Base-by-base conservation (phyloP, 2,888 invertebrate genomes). In the Myopa testacea region DNA sequence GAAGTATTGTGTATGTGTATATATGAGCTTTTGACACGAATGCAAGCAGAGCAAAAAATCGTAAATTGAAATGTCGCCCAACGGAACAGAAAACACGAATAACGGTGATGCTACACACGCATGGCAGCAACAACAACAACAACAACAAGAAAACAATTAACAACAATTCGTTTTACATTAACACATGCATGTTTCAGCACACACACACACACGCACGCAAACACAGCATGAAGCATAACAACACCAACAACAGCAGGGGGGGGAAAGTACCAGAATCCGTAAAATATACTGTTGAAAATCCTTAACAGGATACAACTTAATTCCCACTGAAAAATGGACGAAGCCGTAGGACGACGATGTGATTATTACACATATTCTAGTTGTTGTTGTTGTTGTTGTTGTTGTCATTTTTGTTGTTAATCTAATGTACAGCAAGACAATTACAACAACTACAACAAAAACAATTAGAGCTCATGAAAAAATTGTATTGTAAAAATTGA, bases 1-100 rank as follows among this genome's bases (percentile, higher is more conserved):
- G 16, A 45, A 45, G 3, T 3, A 45, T 45, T 10, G 45, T 10
- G 10, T 45, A 3, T 45, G 10, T 8, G 10, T 45, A 85, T 81
- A 82, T 83, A 87, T 85, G 86, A 83, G 83, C 84, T 84, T 85
- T 86, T 86, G 82, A 85, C 87, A 87, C 86, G 87, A 85, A 85
- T 86, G 87, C 86, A 87, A 85, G 81, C 85, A 80, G 82, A 78
- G 82, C 82, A 84, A 84, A 85, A 82, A 83, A 83, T 82, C 83
- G 82, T 85, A 84, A 87, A 87, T 87, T 86, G 87, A 83, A 83
- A 84, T 86, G 85, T 86, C 82, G 75, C 40, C 68, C 68, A 8
- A 80, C 69, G 60, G 63, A 73, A 58, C 40, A 16, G 70, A 74
- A 71, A 74, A 67, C 71, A 62, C 77, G 55, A 37, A 58, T 55